Conservation (phyloP, 1,140 invertebrate genomes). For the Dendroctonus valens region DNA sequence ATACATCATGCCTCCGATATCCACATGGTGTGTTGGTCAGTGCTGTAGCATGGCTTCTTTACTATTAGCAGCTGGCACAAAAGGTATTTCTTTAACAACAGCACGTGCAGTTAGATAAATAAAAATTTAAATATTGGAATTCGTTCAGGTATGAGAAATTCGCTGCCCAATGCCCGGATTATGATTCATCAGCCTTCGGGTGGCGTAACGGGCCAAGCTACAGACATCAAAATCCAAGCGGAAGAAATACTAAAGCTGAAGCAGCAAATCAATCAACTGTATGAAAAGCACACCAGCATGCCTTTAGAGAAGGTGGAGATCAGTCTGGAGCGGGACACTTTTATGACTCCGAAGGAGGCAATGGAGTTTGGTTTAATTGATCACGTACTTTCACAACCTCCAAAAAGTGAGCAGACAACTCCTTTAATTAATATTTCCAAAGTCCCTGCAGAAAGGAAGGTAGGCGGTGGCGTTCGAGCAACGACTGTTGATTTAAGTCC, state of each 20-base stretch:
- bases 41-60: constrained; percentile 97
- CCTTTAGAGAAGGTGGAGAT: constrained; percentile 72
- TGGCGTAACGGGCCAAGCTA: constrained; percentile 90
- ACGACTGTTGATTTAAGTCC: too few relatives aligned
- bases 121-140: constrained; percentile 1
- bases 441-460: too few relatives aligned
- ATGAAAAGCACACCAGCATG: constrained; percentile 91
- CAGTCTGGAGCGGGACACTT: constrained; percentile 91
- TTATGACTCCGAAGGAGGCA: constrained; percentile 88
- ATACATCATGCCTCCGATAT: constrained; percentile 68
- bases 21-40: constrained; percentile 89
- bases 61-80: constrained; percentile 78
- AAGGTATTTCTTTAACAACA: constrained; percentile 45
- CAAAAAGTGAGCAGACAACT: constrained; percentile 15
- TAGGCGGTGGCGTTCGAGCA: too few relatives aligned
- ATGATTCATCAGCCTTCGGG: constrained; percentile 99
- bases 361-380: constrained; percentile 94
- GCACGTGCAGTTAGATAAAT: background rate
- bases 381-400: constrained; percentile 64
- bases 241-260: constrained; percentile 96
- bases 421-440: too few relatives aligned
- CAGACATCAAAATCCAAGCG: constrained; percentile 96
- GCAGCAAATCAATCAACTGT: constrained; percentile 84
- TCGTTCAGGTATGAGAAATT: constrained; percentile 58
- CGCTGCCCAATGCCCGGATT: constrained; percentile 95